A percentile compares a stretch with the other conserved stretches of the same genome.
Evolutionary conservation across 2,113 vertebrate genomes (phyloP).

Genomic region (Ia io): DNA sequence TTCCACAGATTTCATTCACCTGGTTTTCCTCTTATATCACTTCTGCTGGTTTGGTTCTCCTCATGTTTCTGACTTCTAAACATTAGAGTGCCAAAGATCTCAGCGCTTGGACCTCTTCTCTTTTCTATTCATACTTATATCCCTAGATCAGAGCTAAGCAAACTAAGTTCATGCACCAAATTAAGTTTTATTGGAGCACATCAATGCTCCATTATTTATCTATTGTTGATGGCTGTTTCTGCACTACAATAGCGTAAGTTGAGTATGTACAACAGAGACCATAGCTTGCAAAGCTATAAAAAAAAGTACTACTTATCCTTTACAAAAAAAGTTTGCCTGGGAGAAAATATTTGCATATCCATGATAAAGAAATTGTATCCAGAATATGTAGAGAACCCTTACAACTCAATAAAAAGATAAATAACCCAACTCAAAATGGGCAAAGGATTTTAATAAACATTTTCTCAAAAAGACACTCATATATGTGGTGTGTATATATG

Average conservation of each 20-base stretch:
- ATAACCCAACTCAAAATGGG: not conserved
- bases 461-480: no score
- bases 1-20: no score
- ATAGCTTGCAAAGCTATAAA: not conserved
- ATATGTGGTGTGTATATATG: no score
- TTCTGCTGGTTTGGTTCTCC: not conserved
- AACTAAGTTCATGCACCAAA: not conserved
- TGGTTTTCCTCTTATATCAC: not conserved
- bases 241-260: not conserved
- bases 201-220: not conserved
- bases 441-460: not conserved
- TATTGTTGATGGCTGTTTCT: not conserved
- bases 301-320: not conserved
- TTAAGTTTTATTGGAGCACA: not conserved
- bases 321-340: not conserved
- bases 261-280: not conserved
- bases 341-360: not conserved
- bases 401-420: not conserved
- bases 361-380: not conserved
- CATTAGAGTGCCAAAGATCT: not conserved
- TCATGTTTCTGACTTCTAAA: not conserved
- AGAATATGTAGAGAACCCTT: not conserved
- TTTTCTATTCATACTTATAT: not conserved
- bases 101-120: not conserved
- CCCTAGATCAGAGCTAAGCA: not conserved